phyloP scores from a whole-genome alignment of 2,113 vertebrate species.

The Cervus canadensis region DNA sequence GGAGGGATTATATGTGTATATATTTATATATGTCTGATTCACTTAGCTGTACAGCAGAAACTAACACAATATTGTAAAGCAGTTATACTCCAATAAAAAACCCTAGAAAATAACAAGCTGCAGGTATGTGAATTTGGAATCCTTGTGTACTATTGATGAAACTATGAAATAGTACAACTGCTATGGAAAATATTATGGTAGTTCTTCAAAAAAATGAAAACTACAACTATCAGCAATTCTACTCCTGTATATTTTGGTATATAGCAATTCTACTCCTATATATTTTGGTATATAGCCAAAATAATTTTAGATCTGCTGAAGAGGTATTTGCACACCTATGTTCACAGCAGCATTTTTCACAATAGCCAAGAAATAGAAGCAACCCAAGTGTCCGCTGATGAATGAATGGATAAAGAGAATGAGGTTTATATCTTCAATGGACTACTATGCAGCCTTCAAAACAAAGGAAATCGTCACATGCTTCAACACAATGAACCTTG shows the following conservation, averaged over 20 bases:
- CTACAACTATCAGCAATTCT: neutral
- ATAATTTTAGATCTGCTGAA: neutral
- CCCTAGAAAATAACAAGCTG: neutral
- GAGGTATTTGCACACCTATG: neutral
- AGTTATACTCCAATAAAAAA: neutral
- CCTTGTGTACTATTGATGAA: neutral
- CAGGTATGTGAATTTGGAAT: neutral
- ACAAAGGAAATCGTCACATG: neutral
- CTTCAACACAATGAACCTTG: neutral
- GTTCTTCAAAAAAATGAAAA: neutral
- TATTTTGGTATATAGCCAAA: neutral
- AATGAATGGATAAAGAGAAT: neutral
- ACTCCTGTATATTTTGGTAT: neutral
- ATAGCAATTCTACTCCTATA: neutral
- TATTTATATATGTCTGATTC: neutral
- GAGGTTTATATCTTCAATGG: neutral
- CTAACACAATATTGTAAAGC: neutral
- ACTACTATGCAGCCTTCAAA: neutral
- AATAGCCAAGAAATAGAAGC: neutral
- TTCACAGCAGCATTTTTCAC: neutral
- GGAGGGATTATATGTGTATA: neutral
- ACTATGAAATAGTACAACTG: neutral
- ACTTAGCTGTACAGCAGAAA: neutral
- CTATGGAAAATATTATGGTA: neutral
- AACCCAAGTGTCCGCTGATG: neutral